Base-by-base conservation (phyloP, 2,888 invertebrate genomes). In the Noctua pronuba region DNA sequence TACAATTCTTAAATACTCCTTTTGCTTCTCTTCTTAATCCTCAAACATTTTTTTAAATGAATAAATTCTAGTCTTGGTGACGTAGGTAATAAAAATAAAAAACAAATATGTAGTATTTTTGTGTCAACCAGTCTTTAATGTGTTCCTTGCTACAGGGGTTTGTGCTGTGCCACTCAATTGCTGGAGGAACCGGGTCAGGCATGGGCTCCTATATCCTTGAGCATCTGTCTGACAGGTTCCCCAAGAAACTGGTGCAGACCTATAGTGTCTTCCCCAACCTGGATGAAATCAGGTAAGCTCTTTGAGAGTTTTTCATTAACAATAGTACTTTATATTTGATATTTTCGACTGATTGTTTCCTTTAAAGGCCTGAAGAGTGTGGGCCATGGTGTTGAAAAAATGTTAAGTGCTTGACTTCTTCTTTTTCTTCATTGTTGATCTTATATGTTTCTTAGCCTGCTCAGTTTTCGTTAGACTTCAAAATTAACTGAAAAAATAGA, bases 201-300 rank as follows among this genome's bases (percentile, higher is more conserved):
- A 99, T 99, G 98, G 99, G 99, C 8, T 99, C 99, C 0, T 99
- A 98, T 92, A 98, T 99, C 88, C 96, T 99, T 84, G 99, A 99
- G 93, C 98, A 98, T 83, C 96, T 99, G 1, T 98, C 98, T 0
- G 99, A 99, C 92, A 98, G 99, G 88, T 99, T 99, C 95, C 99
- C 99, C 0, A 99, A 99, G 94, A 99, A 99, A 94, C 95, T 99
- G 55, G 98, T 99, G 58, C 99, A 99, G 96, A 99, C 99, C 0
- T 99, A 99, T 95, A 99, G 99, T 92, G 99, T 99, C 6, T 99
- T 99, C 94, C 99, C 99, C 0, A 99, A 99, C 95, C 98, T 99
- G 92, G 99, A 99, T 96, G 99, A 99, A 97, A 99, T 99, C 90
- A 98, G 98, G 98, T 98, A 92, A 86, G 65, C 21, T 66, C 21